Evolutionary conservation across 2,797 vertebrate species (phyloP), one percentile per base, ranked within the genome.

Genomic region (Thaleichthys pacificus): DNA sequence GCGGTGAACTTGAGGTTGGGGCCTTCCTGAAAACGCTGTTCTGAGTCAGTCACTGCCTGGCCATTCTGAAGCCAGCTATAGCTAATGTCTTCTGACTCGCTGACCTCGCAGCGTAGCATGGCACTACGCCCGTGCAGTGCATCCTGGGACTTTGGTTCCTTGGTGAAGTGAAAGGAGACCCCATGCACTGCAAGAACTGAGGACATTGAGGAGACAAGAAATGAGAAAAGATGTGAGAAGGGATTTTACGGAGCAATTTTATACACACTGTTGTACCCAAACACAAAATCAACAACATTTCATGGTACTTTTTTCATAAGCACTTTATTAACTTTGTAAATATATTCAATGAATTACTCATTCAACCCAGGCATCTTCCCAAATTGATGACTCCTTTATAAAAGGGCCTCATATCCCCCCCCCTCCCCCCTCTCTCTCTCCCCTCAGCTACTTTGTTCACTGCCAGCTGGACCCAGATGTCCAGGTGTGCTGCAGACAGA

Each of bases 91-190:
- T 70, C 79, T 0, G 90, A 81, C 0, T 91, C 86, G 54, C 89
- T 89, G 5, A 94, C 94, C 82, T 95, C 95, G 0, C 95, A 96
- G 70, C 94, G 93, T 66, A 96, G 91, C 78, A 96, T 94, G 0
- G 95, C 95, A 0, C 95, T 88, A 78, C 95, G 94, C 5, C 95
- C 95, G 0, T 96, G 94, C 73, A 95, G 77, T 0, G 94, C 94
- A 0, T 96, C 95, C 89, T 96, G 95, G 9, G 95, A 96, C 49
- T 93, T 95, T 0, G 95, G 95, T 79, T 95, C 93, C 73, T 95
- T 94, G 30, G 93, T 94, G 85, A 96, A 96, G 61, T 87, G 30
- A 14, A 95, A 90, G 28, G 74, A 73, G 0, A 72, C 75, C 3
- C 91, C 89, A 49, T 47, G 86, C 7, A 84, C 11, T 26, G 86